These are phyloP conservation scores for Macaria liturata DNA, from an alignment of 2,888 invertebrate species.

Conservation along the genomic window DNA sequence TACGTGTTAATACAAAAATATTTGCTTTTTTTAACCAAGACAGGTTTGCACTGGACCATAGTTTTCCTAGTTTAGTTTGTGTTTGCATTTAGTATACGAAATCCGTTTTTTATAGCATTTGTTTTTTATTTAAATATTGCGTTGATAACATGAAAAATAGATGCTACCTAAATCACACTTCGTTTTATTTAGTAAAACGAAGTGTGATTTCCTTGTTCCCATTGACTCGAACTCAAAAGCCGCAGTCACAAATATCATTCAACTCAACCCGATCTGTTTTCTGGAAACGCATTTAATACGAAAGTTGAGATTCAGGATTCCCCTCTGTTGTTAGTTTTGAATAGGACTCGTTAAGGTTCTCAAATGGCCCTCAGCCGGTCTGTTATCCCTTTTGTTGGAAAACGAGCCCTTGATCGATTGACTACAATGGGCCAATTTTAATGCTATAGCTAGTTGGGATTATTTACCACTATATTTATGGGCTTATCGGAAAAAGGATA, in stretches of 20 bases:
- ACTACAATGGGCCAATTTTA: constrained; percentile 73
- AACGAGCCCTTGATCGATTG: constrained; percentile 73
- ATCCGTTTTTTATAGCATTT: too few species aligned
- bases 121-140: too few species aligned
- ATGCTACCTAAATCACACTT: too few species aligned
- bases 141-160: too few species aligned
- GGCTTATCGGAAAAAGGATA: constrained; percentile 7
- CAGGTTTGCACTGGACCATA: too few species aligned
- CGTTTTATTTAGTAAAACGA: too few species aligned
- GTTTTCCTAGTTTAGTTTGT: too few species aligned
- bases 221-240: too few species aligned
- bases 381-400: constrained; percentile 69
- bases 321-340: constrained; percentile 68
- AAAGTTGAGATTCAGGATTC: constrained; percentile 64
- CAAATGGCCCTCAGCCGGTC: constrained; percentile 62
- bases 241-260: too few species aligned
- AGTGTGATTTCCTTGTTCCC: background rate
- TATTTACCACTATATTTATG: constrained; percentile 44
- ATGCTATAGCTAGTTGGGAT: constrained; percentile 64
- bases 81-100: too few species aligned
- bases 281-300: constrained; percentile 49
- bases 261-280: constrained; percentile 20
- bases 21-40: too few species aligned
- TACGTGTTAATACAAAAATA: too few species aligned
- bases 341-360: constrained; percentile 72